Percentiles rank a stretch among this genome's conserved stretches.
phyloP scores from a whole-genome alignment of 1,140 invertebrate genomes.

The Sitobion miscanthi region DNA sequence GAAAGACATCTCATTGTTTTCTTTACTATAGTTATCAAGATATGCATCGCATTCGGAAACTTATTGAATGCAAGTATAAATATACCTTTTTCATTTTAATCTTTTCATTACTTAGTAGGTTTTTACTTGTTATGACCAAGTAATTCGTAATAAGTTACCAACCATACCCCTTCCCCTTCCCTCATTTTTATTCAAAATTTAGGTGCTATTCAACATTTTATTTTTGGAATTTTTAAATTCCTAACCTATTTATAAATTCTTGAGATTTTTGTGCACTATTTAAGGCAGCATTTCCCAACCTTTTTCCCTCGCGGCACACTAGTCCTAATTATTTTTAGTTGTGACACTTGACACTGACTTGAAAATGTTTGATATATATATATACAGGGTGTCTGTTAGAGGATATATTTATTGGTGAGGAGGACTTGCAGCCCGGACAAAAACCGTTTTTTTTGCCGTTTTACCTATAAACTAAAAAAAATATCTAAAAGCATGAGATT shows the following conservation, averaged over 20 bases:
- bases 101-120: neutral
- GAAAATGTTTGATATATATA: no score
- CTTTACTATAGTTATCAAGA: slow-evolving; percentile 88
- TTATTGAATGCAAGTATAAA: slow-evolving; percentile 74
- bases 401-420: no score
- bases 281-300: neutral
- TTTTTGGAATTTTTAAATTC: neutral
- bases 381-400: no score
- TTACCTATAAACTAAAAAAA: no score
- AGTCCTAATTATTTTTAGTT: no score
- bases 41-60: slow-evolving; percentile 75
- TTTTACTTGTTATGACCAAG: neutral
- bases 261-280: no score
- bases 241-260: neutral
- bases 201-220: neutral
- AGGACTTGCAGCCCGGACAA: no score
- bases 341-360: no score
- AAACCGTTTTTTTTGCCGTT: no score
- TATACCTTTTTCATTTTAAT: neutral
- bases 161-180: neutral
- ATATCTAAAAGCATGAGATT: no score
- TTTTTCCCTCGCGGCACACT: no score
- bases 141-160: neutral
- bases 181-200: neutral
- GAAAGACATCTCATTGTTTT: slow-evolving; percentile 80